phyloP scores from a whole-genome alignment of 1,140 invertebrate genomes.

The Chrysoperla carnea region DNA sequence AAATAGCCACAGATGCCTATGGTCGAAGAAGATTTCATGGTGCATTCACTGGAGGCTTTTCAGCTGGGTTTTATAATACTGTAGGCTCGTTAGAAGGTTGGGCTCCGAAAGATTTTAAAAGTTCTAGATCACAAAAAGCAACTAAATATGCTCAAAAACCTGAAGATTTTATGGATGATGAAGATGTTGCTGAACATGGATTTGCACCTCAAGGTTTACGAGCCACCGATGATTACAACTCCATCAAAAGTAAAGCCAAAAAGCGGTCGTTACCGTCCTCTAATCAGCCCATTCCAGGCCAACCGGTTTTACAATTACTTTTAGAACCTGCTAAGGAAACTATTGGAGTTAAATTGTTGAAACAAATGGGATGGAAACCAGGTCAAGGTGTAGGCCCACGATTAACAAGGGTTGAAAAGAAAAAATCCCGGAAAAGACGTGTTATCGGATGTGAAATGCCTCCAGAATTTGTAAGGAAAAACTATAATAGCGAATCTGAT shows the following conservation, averaged over 20 bases:
- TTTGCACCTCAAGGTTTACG: slow-evolving; percentile 77
- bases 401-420: slow-evolving; percentile 39
- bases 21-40: slow-evolving; percentile 92
- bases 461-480: slow-evolving; percentile 12
- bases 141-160: slow-evolving; percentile 36
- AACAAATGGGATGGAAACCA: slow-evolving; percentile 77
- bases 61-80: slow-evolving; percentile 93
- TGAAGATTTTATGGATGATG: slow-evolving; percentile 98
- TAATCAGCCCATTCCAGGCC: slow-evolving; percentile 58
- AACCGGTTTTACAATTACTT: slow-evolving; percentile 59
- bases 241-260: slow-evolving; percentile 19
- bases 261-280: slow-evolving; percentile 29
- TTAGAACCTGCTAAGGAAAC: slow-evolving; percentile 71
- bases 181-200: slow-evolving; percentile 88
- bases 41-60: slow-evolving; percentile 97
- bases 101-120: slow-evolving; percentile 81
- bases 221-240: slow-evolving; percentile 52
- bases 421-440: slow-evolving; percentile 28
- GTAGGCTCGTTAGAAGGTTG: slow-evolving; percentile 94
- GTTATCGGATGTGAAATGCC: slow-evolving; percentile 54
- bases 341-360: slow-evolving; percentile 69
- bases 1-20: slow-evolving; percentile 77
- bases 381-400: slow-evolving; percentile 80
- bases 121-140: slow-evolving; percentile 57
- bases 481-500: slow-evolving; percentile 5